Evolutionary conservation across 2,113 vertebrate genomes (phyloP).

Genomic region (Eulemur rufifrons): DNA sequence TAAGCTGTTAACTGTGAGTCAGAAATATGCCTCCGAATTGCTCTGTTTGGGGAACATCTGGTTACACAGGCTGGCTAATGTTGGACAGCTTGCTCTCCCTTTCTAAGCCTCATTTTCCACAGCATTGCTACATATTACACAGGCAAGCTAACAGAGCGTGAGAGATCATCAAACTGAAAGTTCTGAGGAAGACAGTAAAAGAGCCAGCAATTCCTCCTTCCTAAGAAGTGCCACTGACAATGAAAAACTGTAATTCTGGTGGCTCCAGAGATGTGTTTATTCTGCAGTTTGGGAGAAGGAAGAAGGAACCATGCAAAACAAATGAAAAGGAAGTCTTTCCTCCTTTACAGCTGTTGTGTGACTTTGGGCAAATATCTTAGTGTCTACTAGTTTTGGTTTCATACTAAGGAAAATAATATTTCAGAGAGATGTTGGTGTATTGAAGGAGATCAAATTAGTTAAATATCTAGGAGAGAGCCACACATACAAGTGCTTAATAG

Average conservation of each 20-base stretch:
- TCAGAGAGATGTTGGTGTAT: not conserved
- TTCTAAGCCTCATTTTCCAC: not conserved
- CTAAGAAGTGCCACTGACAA: not conserved
- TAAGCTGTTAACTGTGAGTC: not conserved
- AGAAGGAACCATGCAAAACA: not conserved
- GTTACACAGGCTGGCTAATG: not conserved
- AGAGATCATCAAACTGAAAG: not conserved
- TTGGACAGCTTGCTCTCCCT: not conserved
- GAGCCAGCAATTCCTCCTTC: not conserved
- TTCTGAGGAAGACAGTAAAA: not conserved
- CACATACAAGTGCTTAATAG: not conserved
- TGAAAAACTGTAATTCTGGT: not conserved
- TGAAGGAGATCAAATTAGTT: not conserved
- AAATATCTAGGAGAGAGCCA: not conserved
- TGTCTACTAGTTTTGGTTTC: not conserved
- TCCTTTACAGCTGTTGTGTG: not conserved
- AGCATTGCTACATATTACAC: not conserved
- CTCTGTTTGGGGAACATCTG: not conserved
- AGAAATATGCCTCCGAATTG: not conserved
- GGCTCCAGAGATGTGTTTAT: not conserved
- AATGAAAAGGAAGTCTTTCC: not conserved
- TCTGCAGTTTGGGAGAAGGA: not conserved
- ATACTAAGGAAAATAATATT: not conserved
- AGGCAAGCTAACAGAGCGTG: not conserved
- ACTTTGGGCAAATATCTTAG: not conserved